Conservation (phyloP, 2,113 vertebrate species). For the Neogobius melanostomus region DNA sequence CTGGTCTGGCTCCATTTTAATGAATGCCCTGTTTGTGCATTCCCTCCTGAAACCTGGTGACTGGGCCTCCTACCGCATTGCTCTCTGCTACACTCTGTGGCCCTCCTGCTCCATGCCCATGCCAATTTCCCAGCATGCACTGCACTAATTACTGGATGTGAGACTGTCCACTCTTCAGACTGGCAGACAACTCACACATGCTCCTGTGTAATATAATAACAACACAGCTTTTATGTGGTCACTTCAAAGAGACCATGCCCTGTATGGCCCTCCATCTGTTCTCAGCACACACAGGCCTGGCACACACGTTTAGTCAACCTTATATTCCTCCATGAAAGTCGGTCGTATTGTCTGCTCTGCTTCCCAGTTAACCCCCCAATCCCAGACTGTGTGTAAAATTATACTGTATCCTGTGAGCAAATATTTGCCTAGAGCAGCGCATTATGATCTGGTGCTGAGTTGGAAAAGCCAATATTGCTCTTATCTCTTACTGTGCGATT, state of each 20-base stretch:
- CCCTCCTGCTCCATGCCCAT: slow-evolving; percentile 10
- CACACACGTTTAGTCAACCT: slow-evolving; percentile 4
- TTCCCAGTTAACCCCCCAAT: slow-evolving; percentile 15
- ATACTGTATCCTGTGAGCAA: background rate
- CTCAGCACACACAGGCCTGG: slow-evolving; percentile 19
- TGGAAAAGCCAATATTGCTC: background rate
- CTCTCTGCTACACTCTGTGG: slow-evolving; percentile 28
- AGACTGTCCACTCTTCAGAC: slow-evolving; percentile 15
- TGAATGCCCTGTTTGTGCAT: slow-evolving; percentile 37
- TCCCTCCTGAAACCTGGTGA: slow-evolving; percentile 35
- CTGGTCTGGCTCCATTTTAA: slow-evolving; percentile 28
- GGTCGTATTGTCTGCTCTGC: background rate
- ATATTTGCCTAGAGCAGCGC: background rate
- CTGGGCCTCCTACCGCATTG: slow-evolving; percentile 8
- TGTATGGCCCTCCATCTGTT: slow-evolving; percentile 2
- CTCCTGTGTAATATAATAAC: slow-evolving; percentile 25
- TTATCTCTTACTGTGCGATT: slow-evolving; percentile 22
- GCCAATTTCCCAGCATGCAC: slow-evolving; percentile 50
- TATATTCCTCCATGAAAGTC: background rate
- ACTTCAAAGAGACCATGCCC: slow-evolving; percentile 27
- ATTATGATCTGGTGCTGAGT: slow-evolving; percentile 5
- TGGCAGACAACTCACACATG: slow-evolving; percentile 14
- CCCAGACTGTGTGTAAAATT: background rate
- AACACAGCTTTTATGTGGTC: slow-evolving; percentile 51
- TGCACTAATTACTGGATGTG: slow-evolving; percentile 53